Conservation (phyloP, 2,797 vertebrate genomes). For the Graptemys geographica region DNA sequence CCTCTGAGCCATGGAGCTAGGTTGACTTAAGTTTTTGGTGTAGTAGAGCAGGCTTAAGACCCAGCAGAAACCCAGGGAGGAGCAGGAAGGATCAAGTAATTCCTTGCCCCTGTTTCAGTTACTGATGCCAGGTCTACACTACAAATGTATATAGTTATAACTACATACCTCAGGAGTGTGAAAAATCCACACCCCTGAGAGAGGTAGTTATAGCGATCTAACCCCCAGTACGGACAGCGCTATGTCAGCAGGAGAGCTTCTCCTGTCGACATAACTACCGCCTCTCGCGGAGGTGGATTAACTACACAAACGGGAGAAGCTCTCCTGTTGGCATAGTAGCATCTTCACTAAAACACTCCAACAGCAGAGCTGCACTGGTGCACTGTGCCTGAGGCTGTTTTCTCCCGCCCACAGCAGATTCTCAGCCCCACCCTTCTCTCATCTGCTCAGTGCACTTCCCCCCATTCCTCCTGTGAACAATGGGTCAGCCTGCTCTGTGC, state of each 20-base stretch:
- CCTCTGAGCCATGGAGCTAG: neutral
- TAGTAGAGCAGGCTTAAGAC: neutral
- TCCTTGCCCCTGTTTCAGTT: neutral
- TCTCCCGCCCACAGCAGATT: neutral
- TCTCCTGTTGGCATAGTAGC: too few species aligned
- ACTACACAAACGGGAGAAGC: too few species aligned
- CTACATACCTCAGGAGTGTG: too few species aligned
- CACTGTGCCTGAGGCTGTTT: neutral
- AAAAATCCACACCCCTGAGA: too few species aligned
- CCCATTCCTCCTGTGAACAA: neutral
- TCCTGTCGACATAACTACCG: too few species aligned
- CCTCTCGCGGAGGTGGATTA: too few species aligned
- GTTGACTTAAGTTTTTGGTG: neutral
- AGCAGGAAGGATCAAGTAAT: neutral
- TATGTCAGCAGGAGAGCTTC: too few species aligned
- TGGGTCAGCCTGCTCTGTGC: too few species aligned
- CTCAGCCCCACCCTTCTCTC: neutral
- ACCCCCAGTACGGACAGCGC: too few species aligned
- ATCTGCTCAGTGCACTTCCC: neutral
- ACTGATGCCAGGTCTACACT: neutral
- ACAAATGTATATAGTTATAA: neutral
- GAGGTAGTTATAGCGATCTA: too few species aligned
- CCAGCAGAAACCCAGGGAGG: neutral
- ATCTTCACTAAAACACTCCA: too few species aligned
- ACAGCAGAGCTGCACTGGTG: too few species aligned